A percentile compares a stretch with the other conserved stretches of the same genome.
Conservation (phyloP, 2,797 vertebrate species). For the Syngnathus rostellatus region DNA sequence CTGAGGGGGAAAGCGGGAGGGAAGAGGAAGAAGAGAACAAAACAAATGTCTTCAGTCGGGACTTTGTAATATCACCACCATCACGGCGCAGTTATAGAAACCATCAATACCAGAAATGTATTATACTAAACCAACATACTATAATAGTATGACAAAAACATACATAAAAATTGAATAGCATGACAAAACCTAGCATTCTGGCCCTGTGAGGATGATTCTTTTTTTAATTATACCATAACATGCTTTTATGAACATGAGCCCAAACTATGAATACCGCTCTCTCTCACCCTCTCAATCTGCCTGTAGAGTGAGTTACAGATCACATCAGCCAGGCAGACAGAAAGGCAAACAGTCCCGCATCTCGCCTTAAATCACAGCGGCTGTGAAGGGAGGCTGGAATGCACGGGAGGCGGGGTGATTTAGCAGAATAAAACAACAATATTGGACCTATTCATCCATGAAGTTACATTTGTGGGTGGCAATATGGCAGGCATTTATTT, state of each 20-base stretch:
- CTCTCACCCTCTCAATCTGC: conserved; percentile 11
- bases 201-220: background rate
- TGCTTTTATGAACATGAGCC: conserved; percentile 5
- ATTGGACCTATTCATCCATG: background rate
- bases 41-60: background rate
- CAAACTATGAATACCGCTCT: conserved; percentile 32
- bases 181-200: background rate
- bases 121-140: no score
- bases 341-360: conserved; percentile 40
- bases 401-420: conserved; percentile 1
- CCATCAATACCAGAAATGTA: background rate
- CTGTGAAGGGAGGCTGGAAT: conserved; percentile 36
- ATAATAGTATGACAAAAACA: no score
- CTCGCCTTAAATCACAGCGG: conserved; percentile 58
- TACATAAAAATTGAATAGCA: no score
- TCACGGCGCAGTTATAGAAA: background rate
- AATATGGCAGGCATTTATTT: background rate
- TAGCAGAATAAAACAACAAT: background rate
- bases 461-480: background rate
- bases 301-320: conserved; percentile 45
- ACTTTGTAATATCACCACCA: background rate
- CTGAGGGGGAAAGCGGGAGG: background rate
- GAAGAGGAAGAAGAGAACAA: conserved; percentile 6
- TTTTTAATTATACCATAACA: conserved; percentile 2
- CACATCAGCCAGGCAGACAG: conserved; percentile 57